Percentiles rank a stretch among this genome's conserved stretches.
phyloP scores from a whole-genome alignment of 2,113 vertebrate species.

The Neolamprologus sp. region DNA sequence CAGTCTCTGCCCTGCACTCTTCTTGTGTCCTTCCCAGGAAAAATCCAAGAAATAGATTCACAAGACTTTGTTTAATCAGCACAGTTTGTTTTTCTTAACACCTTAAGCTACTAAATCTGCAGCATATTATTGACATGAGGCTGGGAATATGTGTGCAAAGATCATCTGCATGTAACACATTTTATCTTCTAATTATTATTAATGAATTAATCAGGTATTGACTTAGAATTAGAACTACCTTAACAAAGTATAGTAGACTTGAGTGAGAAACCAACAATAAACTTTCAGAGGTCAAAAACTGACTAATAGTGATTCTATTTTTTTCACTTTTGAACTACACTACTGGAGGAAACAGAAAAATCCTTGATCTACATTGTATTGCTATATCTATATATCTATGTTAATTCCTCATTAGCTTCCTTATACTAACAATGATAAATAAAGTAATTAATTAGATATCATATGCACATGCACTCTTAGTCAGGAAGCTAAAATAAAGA shows the following conservation, averaged over 20 bases:
- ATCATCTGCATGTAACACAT: neutral
- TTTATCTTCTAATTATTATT: neutral
- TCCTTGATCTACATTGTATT: neutral
- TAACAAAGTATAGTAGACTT: neutral
- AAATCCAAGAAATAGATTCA: conserved; percentile 1
- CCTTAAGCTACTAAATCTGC: neutral
- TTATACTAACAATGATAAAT: neutral
- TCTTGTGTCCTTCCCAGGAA: neutral
- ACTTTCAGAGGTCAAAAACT: neutral
- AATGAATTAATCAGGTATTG: neutral
- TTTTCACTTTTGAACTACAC: neutral
- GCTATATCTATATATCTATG: neutral
- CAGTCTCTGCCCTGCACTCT: neutral
- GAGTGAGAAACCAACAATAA: neutral
- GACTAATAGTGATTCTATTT: neutral
- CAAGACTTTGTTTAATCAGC: conserved; percentile 33
- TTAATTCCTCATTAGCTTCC: neutral
- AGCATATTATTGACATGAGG: neutral
- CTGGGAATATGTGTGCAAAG: neutral
- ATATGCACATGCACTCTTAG: neutral
- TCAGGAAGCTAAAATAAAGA: neutral
- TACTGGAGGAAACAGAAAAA: neutral
- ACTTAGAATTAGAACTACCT: neutral
- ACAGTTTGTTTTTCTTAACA: conserved; percentile 16
- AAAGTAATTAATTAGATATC: conserved; percentile 4